These are phyloP conservation scores for Clarias gariepinus DNA, from an alignment of 2,113 vertebrate species.

Conservation along the genomic window DNA sequence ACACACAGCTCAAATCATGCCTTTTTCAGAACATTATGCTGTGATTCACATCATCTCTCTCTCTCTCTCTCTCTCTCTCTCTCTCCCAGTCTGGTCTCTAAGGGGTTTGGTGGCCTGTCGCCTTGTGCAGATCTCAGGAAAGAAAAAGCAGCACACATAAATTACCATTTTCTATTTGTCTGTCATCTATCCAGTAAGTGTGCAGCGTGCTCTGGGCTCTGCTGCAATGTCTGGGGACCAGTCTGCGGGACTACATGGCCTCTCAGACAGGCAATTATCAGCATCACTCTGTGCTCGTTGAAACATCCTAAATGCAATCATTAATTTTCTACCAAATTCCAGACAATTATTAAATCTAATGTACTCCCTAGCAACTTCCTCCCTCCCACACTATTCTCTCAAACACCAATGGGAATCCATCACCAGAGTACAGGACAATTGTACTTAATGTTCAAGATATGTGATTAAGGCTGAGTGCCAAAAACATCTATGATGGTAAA, in stretches of 20 bases:
- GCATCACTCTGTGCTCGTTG: constrained; percentile 55
- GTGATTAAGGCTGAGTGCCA: neutral
- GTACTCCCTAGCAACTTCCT: constrained; percentile 1
- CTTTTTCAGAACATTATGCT: constrained; percentile 58
- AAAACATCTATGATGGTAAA: neutral
- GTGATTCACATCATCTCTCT: constrained; percentile 51
- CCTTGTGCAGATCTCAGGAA: constrained; percentile 52
- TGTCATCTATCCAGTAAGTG: constrained; percentile 55
- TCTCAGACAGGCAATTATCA: constrained; percentile 60
- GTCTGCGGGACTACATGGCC: constrained; percentile 56
- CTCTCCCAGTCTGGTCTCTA: constrained; percentile 46
- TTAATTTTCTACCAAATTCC: constrained; percentile 40
- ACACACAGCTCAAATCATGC: constrained; percentile 40
- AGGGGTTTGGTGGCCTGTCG: constrained; percentile 52
- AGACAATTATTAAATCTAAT: constrained; percentile 37
- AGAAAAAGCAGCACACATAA: constrained; percentile 63
- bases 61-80: constrained; percentile 43
- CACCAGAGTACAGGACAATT: neutral
- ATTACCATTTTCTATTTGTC: constrained; percentile 66
- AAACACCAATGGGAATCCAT: neutral
- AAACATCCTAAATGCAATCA: constrained; percentile 51
- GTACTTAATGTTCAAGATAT: neutral
- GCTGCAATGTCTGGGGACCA: constrained; percentile 62
- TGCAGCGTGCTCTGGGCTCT: constrained; percentile 51
- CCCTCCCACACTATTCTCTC: neutral